Conservation (phyloP, 2,797 vertebrate species). For the Alauda arvensis region DNA sequence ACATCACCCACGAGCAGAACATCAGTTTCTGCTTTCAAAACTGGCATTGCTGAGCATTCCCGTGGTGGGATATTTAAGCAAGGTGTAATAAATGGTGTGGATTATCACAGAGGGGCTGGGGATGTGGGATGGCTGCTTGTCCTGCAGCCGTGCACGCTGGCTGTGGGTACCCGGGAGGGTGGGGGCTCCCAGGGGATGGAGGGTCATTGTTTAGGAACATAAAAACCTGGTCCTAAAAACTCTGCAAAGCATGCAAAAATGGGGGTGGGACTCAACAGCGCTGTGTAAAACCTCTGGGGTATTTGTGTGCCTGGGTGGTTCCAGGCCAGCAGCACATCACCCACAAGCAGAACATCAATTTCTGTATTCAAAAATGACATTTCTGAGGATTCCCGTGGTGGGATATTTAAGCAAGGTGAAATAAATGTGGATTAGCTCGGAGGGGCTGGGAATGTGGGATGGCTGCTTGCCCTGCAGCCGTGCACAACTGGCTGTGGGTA, state of each 20-base stretch:
- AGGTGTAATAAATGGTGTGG: neutral
- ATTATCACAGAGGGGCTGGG: neutral
- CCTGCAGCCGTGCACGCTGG: neutral
- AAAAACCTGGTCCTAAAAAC: neutral
- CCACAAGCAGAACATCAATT: neutral
- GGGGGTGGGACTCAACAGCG: neutral
- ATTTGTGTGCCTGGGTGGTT: neutral
- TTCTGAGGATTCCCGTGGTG: neutral
- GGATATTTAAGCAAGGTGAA: neutral
- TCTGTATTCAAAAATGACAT: neutral
- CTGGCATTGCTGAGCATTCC: neutral
- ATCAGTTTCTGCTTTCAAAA: neutral
- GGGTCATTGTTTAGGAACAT: too few species aligned
- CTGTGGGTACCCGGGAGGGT: neutral
- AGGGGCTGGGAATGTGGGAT: neutral
- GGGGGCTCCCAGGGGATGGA: neutral
- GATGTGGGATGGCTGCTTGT: neutral
- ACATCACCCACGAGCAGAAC: neutral
- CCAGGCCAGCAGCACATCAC: neutral
- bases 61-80: neutral
- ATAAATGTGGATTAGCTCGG: neutral
- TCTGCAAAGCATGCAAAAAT: neutral
- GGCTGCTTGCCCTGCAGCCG: neutral
- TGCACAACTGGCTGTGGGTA: neutral
- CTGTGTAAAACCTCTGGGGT: neutral